Evolutionary conservation across 2,113 vertebrate genomes (phyloP), one percentile per base, ranked within the genome.

Genomic region (Gavialis gangeticus): DNA sequence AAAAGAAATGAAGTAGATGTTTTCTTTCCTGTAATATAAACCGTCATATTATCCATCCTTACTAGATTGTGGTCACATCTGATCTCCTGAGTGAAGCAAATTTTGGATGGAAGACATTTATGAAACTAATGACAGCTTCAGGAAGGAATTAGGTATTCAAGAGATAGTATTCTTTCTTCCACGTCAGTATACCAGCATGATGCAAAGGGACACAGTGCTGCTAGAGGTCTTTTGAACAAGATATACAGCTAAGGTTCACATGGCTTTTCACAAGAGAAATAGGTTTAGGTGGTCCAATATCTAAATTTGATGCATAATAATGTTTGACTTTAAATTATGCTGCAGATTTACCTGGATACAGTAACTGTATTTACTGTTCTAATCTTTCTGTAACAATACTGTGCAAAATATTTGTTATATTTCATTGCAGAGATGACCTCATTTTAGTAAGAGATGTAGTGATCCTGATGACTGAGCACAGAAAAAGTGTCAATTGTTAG

Each of bases 11-110:
- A 93, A 86, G 75, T 46, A 24, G 75, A 58, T 66, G 4, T 80
- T 93, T 93, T 91, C 84, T 87, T 94, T 57, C 89, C 73, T 28
- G 57, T 84, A 28, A 77, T 77, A 75, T 77, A 69, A 91, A 92
- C 84, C 46, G 84, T 30, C 69, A 54, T 19, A 89, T n/a, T 66
- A 84, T 73, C 62, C 46, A 28, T 82, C 85, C 13, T 77, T 91
- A 71, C 85, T 34, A 82, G 66, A 24, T 57, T 3, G 1, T 25
- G 89, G 81, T 78, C 78, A 79, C 27, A 56, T 92, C 83, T 93
- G 81, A 63, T 82, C 75, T 93, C 75, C 60, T 69, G 88, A 86
- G 10, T 2, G 77, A 78, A 84, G 84, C 82, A 58, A 91, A 24
- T 77, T 91, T 88, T 96, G 24, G n/a, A n/a, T 96, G n/a, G 81